Evolutionary conservation across 2,888 invertebrate species (phyloP).

Genomic region (Chironomus tentans): DNA sequence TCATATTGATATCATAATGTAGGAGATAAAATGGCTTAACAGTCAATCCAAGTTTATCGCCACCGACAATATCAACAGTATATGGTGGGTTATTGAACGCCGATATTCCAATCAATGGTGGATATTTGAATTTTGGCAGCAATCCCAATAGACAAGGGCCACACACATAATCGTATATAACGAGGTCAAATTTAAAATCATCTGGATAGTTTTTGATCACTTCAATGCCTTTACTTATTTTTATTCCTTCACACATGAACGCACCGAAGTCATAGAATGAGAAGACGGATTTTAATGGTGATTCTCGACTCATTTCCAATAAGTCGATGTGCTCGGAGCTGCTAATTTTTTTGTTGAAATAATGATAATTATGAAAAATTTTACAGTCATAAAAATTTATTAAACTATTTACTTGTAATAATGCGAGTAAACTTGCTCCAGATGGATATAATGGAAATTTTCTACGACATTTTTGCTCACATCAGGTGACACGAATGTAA

Average conservation of each 20-base stretch:
- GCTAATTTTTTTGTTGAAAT: background rate
- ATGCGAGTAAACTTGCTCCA: conserved; percentile 32
- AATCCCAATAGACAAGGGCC: conserved; percentile 35
- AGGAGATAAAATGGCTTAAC: conserved; percentile 30
- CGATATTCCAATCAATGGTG: conserved; percentile 35
- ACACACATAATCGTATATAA: conserved; percentile 36
- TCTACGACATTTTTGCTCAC: conserved; percentile 29
- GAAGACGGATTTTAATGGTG: background rate
- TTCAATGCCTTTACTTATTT: conserved; percentile 30
- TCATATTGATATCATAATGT: conserved; percentile 31
- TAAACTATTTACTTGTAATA: conserved; percentile 4
- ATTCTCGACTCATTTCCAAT: background rate
- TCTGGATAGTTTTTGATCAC: conserved; percentile 33
- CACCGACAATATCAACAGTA: conserved; percentile 32
- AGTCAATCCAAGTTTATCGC: conserved; percentile 33
- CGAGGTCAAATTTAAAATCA: conserved; percentile 35
- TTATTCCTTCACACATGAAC: conserved; percentile 9
- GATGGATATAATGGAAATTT: conserved; percentile 33
- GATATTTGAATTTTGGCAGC: conserved; percentile 35
- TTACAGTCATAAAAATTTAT: background rate
- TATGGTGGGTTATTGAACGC: conserved; percentile 32
- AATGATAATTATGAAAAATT: background rate
- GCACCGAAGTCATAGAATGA: conserved; percentile 17
- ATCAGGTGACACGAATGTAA: conserved; percentile 32
- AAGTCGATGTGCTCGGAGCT: conserved; percentile 3